Base-by-base conservation (phyloP, 2,113 vertebrate species). In the Psettodes erumei region DNA sequence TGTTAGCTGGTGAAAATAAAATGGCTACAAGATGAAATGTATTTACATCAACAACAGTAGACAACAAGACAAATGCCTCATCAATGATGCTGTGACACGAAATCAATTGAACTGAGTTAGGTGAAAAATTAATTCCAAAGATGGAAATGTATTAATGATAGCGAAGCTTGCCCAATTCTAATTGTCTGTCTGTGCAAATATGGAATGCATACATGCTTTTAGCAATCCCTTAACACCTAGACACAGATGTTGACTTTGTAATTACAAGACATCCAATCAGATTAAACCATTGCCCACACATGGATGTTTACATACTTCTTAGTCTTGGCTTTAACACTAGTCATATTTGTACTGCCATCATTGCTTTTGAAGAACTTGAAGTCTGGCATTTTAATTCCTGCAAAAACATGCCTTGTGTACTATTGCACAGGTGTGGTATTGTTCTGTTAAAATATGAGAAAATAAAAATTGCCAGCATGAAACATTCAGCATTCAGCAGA, bases 21-120 rank as follows among this genome's bases (percentile, higher is more conserved):
- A 64, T 7, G 23, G 30, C 68, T 53, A 40, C 37, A 40, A 66
- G 68, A 53, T 51, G 30, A 65, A 59, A 62, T 33, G 28, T 83
- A 82, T 90, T 90, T 90, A 87, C 77, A 75, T 84, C 54, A 50
- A 60, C 43, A 51, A 66, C 53, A 35, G 30, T 43, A 28, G 73
- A 72, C 47, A 6, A 68, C 51, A 72, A 83, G 77, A 79, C 62
- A 63, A 88, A 88, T 75, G 30, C 66, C 50, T 78, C 65, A 80
- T 78, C 54, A 71, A 77, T 73, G 75, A 91, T 93, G 83, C 89
- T 47, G 78, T 62, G 74, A 71, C 89, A 93, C 79, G 71, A 74
- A 92, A 93, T 90, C 88, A 91, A 87, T 91, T 90, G 78, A 90
- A 80, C 73, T 69, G 55, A 72, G 71, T 54, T 79, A 91, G 86